Base-by-base conservation (phyloP, 92 coral and sea anemone genomes). In the Blastomussa wellsi region DNA sequence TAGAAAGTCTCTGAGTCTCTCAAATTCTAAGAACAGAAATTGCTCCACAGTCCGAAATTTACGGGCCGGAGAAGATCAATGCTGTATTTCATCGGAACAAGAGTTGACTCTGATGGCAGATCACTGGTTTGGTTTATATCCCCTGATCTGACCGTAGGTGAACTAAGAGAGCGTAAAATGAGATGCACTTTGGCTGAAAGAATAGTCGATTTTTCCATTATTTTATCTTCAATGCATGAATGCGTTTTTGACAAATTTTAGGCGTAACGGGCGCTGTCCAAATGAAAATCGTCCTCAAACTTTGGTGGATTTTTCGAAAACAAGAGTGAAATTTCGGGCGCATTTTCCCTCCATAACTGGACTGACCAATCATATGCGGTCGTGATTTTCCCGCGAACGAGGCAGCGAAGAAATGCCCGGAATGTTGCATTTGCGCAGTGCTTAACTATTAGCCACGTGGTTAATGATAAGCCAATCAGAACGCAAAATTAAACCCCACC, bases 401-500 rank as follows among this genome's bases (percentile, higher is more conserved):
- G 98, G 98, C 98, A 94, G 92, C 91, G 71, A 82, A 94, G 95
- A 82, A 90, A 92, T 94, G 87, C 85, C 59, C 88, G 90, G 98
- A 94, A 94, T 94, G 93, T 78, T 84, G 88, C 85, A 83, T 92
- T 62, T 88, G 92, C 93, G 92, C 95, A 89, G 94, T 84, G 83
- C 83, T 65, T 71, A 14, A 49, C 42, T 78, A 53, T 59, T 55
- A 86, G 88, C 87, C 98, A 94, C 98, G 98, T 94, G 98, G 95
- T 94, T 90, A 90, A 88, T 86, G 82, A 90, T 91, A 89, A 98
- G 88, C 99, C 99, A 97, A 97, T 97, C 99, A 97, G 90, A 84
- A 72, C 84, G 90, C 94, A 89, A 95, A 88, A 95, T 97, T 93
- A 91, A 93, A 94, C 98, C 99, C 99, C 99, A 97, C 99, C 99